Percentiles rank a stretch among this genome's conserved stretches.
Evolutionary conservation across 2,797 vertebrate species (phyloP).

Genomic region (Gallirallus australis): DNA sequence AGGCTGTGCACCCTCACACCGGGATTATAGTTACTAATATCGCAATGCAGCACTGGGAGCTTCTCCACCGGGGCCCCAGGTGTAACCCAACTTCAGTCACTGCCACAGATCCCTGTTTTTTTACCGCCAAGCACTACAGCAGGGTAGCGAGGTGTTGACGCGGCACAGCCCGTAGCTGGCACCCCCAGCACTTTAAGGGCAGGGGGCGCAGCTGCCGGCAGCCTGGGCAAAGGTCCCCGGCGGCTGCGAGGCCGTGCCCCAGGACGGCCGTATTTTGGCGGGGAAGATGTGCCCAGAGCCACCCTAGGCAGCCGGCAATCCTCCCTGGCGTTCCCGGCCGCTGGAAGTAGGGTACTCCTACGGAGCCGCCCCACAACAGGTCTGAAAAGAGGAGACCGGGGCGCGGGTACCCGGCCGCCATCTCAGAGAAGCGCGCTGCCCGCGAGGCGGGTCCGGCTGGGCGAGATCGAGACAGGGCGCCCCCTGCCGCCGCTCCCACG

Average conservation of each 20-base stretch:
- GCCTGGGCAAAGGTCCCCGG: too few relatives aligned
- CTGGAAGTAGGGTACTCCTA: fast-evolving
- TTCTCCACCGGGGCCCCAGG: not conserved
- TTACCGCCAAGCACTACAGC: not conserved
- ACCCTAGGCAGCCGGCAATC: too few relatives aligned
- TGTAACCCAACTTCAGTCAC: fast-evolving
- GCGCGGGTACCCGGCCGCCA: fast-evolving
- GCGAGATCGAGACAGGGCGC: not conserved
- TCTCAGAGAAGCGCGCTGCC: not conserved
- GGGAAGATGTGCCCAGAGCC: not conserved
- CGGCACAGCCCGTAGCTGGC: not conserved
- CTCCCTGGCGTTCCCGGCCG: fast-evolving
- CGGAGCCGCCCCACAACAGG: too few relatives aligned
- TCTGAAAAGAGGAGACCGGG: not conserved
- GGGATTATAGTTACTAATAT: too few relatives aligned
- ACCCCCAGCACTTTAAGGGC: not conserved
- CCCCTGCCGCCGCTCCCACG: not conserved
- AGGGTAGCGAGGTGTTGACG: not conserved
- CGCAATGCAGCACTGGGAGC: fast-evolving
- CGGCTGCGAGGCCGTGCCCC: fast-evolving
- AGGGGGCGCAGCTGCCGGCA: not conserved
- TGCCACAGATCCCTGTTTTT: fast-evolving
- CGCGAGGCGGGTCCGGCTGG: too few relatives aligned
- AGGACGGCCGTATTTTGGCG: not conserved
- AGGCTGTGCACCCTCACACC: not conserved